phyloP scores from a whole-genome alignment of 2,888 invertebrate genomes.

The Lithophane semibrunnea region DNA sequence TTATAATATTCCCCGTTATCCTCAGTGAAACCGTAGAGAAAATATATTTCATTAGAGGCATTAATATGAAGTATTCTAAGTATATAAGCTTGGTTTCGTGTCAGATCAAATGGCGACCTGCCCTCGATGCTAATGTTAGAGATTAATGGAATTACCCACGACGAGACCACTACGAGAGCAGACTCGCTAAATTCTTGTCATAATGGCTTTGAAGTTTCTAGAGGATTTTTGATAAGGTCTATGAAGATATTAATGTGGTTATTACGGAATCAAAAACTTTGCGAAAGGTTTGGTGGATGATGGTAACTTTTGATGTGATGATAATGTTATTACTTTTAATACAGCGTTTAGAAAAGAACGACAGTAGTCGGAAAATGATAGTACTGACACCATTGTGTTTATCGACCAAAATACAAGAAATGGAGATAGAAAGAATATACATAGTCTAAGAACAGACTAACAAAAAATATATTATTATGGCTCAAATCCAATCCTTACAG shows the following conservation, averaged over 20 bases:
- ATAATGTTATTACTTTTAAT: background rate
- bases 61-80: slow-evolving; percentile 79
- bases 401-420: background rate
- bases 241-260: slow-evolving; percentile 50
- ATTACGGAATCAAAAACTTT: slow-evolving; percentile 32
- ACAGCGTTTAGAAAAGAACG: background rate
- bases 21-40: slow-evolving; percentile 68
- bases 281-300: slow-evolving; percentile 4
- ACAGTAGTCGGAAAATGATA: background rate
- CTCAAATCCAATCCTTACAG: slow-evolving; percentile 23
- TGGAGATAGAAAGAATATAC: slow-evolving; percentile 6
- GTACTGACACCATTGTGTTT: background rate
- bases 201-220: slow-evolving; percentile 72
- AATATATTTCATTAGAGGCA: slow-evolving; percentile 79
- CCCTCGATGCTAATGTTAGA: slow-evolving; percentile 84
- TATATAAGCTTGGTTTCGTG: slow-evolving; percentile 75
- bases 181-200: slow-evolving; percentile 76
- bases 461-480: slow-evolving; percentile 1
- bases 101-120: slow-evolving; percentile 83
- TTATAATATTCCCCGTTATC: slow-evolving; percentile 71
- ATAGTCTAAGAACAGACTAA: background rate
- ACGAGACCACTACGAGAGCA: slow-evolving; percentile 70
- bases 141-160: slow-evolving; percentile 85
- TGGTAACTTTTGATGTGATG: background rate
- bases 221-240: slow-evolving; percentile 59